A percentile compares a stretch with the other conserved stretches of the same genome.
Conservation (phyloP, 2,797 vertebrate genomes). For the Melanotaenia parkinsoni region DNA sequence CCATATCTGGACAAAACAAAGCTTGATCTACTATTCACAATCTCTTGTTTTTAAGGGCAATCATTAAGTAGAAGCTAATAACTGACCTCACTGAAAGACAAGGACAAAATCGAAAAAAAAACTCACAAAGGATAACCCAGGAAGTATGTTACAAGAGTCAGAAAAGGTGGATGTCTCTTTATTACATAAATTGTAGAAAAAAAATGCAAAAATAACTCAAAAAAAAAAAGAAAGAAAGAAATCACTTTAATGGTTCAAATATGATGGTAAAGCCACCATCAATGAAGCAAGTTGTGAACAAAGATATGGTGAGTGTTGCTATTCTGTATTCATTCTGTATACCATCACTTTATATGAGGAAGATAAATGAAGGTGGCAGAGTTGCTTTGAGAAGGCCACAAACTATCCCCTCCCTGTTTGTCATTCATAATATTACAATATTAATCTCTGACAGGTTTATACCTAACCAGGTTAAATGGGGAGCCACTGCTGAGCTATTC, state of each 20-base stretch:
- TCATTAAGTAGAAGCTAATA: slow-evolving; percentile 30
- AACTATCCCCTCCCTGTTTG: slow-evolving; percentile 61
- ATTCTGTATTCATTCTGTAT: not conserved
- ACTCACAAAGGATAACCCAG: not conserved
- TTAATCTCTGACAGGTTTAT: slow-evolving; percentile 79
- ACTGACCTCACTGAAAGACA: slow-evolving; percentile 13
- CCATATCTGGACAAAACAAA: slow-evolving; percentile 22
- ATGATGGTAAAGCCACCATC: not conserved
- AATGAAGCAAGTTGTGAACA: not conserved
- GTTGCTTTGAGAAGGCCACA: slow-evolving; percentile 37
- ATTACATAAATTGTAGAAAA: too few species aligned
- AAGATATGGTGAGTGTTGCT: not conserved
- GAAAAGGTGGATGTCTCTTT: not conserved
- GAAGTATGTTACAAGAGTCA: slow-evolving; percentile 2
- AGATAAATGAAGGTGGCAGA: slow-evolving; percentile 33
- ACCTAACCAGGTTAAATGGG: slow-evolving; percentile 67
- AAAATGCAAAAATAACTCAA: not conserved
- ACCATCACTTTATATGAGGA: not conserved
- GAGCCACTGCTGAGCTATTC: slow-evolving; percentile 79
- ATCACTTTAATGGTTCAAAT: not conserved
- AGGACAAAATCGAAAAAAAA: not conserved
- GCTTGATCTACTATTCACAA: slow-evolving; percentile 31
- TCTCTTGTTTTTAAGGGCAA: slow-evolving; percentile 39
- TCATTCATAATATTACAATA: slow-evolving; percentile 73
- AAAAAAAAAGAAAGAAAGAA: not conserved